Base-by-base conservation (phyloP, 2,113 vertebrate species). In the Zosterops pallidus region DNA sequence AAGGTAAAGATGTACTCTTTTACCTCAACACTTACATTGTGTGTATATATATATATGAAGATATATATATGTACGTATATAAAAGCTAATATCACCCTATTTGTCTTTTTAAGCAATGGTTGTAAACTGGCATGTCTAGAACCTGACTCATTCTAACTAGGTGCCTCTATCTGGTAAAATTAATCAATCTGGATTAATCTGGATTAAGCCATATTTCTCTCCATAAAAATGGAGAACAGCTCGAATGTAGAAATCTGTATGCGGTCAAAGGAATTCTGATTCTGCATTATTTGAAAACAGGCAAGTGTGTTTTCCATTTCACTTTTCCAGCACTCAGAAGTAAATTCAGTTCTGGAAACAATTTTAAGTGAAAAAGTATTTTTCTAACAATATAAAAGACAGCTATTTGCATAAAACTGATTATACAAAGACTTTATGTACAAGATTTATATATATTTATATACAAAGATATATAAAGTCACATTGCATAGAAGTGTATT, bases 61-160 rank as follows among this genome's bases (percentile, higher is more conserved):
- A 16, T 33, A 9, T 29, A 14, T 8, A 31, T 11, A 28, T 13
- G 5, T 21, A 5, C 14, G 28, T 39, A 20, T 6, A 5, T 31
- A 8, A 39, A 39, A 39, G 39, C 11, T 44, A 16, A 14, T 5
- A 42, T 15, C 6, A 57, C 2, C 0, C 3, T 41, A 4, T 33
- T 86, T 37, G 19, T 74, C 9, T 28, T 88, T 75, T 71, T n/a
- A 83, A 19, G 7, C 29, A 41, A 41, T 29, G 11, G 2, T 56
- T 22, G 56, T 64, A 56, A 83, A 77, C 6, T 44, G 26, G 1
- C 4, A 26, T 21, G 10, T 23, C 44, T 64, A 76, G 29, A 46
- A 25, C 4, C 12, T 0, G 3, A 64, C 6, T 68, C 41, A 9
- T 47, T 35, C 24, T 42, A 20, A 56, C 15, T 21, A 64, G 33